Conservation (phyloP, 2,797 vertebrate species). For the Psittacula echo region DNA sequence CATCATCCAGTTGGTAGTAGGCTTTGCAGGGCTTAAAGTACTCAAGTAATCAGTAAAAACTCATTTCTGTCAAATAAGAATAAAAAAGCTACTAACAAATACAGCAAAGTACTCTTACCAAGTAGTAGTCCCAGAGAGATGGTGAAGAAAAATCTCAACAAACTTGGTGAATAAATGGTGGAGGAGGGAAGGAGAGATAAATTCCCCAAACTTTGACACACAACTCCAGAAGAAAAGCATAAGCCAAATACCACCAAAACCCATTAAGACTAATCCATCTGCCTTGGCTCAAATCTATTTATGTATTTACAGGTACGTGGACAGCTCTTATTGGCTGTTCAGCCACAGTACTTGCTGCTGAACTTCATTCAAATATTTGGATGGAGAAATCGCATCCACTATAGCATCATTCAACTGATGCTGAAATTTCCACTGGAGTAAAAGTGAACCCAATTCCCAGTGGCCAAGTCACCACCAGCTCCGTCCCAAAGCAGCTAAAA, state of each 20-base stretch:
- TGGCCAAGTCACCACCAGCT: background rate
- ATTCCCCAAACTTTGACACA: background rate
- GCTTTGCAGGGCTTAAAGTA: background rate
- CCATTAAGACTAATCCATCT: background rate
- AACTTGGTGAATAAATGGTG: background rate
- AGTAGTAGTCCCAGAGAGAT: background rate
- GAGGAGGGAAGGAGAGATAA: background rate
- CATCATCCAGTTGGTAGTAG: background rate
- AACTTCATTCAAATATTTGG: background rate
- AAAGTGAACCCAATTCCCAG: background rate
- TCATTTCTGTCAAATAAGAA: background rate
- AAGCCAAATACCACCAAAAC: background rate
- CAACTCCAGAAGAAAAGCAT: background rate
- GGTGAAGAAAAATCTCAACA: background rate
- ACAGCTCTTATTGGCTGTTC: background rate
- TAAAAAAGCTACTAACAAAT: background rate
- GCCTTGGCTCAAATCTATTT: background rate
- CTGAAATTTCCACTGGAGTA: background rate
- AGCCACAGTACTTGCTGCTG: background rate
- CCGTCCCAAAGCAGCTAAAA: background rate
- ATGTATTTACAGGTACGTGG: fast-evolving
- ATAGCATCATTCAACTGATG: background rate
- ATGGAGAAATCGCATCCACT: background rate
- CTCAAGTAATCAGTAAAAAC: background rate
- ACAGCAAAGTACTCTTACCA: background rate